Base-by-base conservation (phyloP, 2,888 invertebrate species). In the Chrysolina oricalcia region DNA sequence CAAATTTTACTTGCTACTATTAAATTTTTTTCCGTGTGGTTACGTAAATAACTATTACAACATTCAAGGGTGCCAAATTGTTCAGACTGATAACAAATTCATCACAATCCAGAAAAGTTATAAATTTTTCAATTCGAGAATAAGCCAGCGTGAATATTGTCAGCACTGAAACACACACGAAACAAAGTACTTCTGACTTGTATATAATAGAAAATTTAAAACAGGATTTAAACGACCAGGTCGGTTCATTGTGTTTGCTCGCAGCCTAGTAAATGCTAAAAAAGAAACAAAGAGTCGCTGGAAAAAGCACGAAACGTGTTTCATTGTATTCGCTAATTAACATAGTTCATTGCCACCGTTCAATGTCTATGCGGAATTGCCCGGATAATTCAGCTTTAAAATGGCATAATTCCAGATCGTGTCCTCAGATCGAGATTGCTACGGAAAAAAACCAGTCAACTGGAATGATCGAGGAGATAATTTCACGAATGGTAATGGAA, bases 291-390 rank as follows among this genome's bases (percentile, higher is more conserved):
- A 65, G 70, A 74, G 41, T 71, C 50, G 56, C 72, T 70, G 73
- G 72, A 78, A 80, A 81, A 79, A 78, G 78, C 74, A 75, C 75
- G 73, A 73, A 79, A 80, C 81, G 79, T 80, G 82, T 82, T 81
- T 81, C 79, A 82, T 83, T 83, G 81, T 82, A 78, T 75, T 78
- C 67, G 68, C 79, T 81, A 82, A 84, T 84, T 84, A 83, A 78
- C 84, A 83, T 83, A 84, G 83, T 84, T 84, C 83, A 82, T 79
- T 82, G 83, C 80, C 83, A 79, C 81, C 71, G 74, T 73, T 73
- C 76, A 76, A 74, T 76, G 78, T 63, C 73, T 73, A 27, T 27
- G 67, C 72, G 41, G 69, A 71, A 77, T 72, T 74, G 70, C 50
- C 70, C 63, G 59, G 72, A 72, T 72, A 72, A 59, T 72, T 48